Base-by-base conservation (phyloP, 2,113 vertebrate species). In the Calyptommatus sinebrachiatus region DNA sequence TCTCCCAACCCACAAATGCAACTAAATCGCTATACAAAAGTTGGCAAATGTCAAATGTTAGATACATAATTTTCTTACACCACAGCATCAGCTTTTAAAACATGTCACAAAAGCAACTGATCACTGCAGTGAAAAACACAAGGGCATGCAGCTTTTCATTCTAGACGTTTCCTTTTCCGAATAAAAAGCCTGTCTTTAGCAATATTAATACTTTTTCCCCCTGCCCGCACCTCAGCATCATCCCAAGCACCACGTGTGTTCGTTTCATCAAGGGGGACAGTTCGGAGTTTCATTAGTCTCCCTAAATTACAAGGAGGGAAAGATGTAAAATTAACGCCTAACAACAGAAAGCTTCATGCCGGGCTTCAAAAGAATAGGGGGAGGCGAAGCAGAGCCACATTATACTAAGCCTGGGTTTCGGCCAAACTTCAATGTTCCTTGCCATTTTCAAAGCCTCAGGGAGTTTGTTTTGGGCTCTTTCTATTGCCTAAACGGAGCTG, bases 221-320 rank as follows among this genome's bases (percentile, higher is more conserved):
- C 63, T n/a, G 28, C 18, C 21, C 46, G 12, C 41, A 26, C 48
- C 22, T 60, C 62, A 71, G n/a, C 48, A 61, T 81, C 60, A 77
- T 71, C 20, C 77, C 82, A 77, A 14, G 77, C 85, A 86, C 84
- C 91, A 91, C 84, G 84, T 77, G 84, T 88, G 83, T 45, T 77
- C 88, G 79, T 85, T 93, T 92, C 80, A 92, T 93, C 80, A 83
- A 53, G 48, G 63, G 81, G 89, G 85, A 92, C 66, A 90, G 85
- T 92, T 92, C 92, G 92, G 83, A 71, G 90, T 91, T 92, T 86
- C 82, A 88, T 90, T 93, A 90, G 53, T 90, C 85, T 83, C 82
- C 80, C 84, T 83, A 82, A 88, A 74, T 74, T 81, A 26, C 20
- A 41, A 48, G 41, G 35, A 41, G 45, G 41, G 28, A 79, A 85